Base-by-base conservation (phyloP, 2,888 invertebrate genomes). In the Tinea semifulvella region DNA sequence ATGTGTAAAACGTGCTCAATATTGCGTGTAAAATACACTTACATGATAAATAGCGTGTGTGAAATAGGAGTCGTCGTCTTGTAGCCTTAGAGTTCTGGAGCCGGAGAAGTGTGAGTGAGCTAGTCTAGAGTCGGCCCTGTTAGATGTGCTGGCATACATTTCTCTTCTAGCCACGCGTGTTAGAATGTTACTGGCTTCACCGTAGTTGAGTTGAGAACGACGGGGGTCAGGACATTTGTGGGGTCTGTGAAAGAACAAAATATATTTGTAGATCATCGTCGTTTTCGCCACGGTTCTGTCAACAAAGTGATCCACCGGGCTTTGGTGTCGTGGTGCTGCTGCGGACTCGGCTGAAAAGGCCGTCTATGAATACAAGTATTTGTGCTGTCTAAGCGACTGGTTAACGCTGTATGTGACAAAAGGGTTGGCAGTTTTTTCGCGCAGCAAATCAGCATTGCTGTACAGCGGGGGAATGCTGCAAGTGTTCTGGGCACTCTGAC, bases 201-300 rank as follows among this genome's bases (percentile, higher is more conserved):
- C 80, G 54, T 84, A 84, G 55, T 84, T 84, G 22, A 50, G 49
- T 26, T 53, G 50, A n/a, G 47, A 51, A 45, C 61, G 46, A 0
- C 68, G 63, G 10, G 74, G 76, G 51, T 94, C 94, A 1, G 98
- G 98, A 70, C 98, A 99, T 59, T 94, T 92, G 79, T 99, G 98
- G 0, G 97, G 97, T 52, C 93, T 93, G 63, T 3, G 6, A 22
- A 40, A 3, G 8, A 22, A 22, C 25, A 8, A 22, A 22, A 22
- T n/a, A n/a, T n/a, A n/a, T n/a, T n/a, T n/a, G n/a, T n/a, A n/a
- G n/a, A n/a, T n/a, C n/a, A n/a, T n/a, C n/a, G n/a, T n/a, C n/a
- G n/a, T n/a, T n/a, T n/a, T n/a, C n/a, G n/a, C n/a, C n/a, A n/a
- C n/a, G n/a, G n/a, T n/a, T n/a, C n/a, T n/a, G n/a, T n/a, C n/a